These are phyloP conservation scores for Orchestia grillus DNA, from an alignment of 1,140 invertebrate species.

Conservation along the genomic window DNA sequence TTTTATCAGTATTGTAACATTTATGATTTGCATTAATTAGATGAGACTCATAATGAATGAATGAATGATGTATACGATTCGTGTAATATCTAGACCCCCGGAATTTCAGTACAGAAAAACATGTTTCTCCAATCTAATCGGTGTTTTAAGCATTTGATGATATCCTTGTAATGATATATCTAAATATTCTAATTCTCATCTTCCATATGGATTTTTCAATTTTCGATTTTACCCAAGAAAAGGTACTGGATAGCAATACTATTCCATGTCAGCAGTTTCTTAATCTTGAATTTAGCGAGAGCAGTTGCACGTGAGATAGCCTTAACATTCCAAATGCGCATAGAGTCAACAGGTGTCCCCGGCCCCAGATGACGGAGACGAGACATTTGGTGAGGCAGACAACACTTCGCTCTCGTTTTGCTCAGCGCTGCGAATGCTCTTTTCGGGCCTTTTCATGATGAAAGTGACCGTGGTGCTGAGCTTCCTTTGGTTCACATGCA, in stretches of 20 bases:
- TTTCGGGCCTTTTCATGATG: not conserved
- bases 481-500: conserved; percentile 51
- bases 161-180: not conserved
- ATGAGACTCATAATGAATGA: too few relatives aligned
- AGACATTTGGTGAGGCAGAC: not conserved
- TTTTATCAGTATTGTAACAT: too few relatives aligned
- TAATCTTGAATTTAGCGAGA: not conserved
- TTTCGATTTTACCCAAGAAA: not conserved
- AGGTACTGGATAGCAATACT: not conserved
- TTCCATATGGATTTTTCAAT: not conserved
- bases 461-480: conserved; percentile 12
- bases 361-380: not conserved
- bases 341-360: not conserved
- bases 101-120: too few relatives aligned
- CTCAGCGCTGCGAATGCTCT: not conserved
- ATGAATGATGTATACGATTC: too few relatives aligned
- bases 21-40: too few relatives aligned
- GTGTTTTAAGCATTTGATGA: too few relatives aligned
- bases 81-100: too few relatives aligned
- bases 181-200: too few relatives aligned
- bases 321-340: not conserved
- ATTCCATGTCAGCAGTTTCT: not conserved
- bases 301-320: not conserved
- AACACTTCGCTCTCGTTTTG: not conserved
- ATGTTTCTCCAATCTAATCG: too few relatives aligned